These are phyloP conservation scores for Dioctria rufipes DNA, from an alignment of 2,888 invertebrate genomes.

Conservation along the genomic window DNA sequence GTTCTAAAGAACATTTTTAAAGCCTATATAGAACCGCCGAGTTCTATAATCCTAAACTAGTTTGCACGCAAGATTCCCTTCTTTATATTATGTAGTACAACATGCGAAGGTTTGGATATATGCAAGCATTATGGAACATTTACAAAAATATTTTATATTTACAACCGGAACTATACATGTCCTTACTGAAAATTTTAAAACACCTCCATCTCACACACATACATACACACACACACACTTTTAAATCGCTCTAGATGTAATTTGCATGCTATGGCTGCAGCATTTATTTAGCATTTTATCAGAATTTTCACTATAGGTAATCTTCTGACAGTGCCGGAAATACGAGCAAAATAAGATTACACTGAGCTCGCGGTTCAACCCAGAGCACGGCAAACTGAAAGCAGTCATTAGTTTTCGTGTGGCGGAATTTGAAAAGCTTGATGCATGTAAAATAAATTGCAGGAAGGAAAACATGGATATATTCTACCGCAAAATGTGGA, in stretches of 20 bases:
- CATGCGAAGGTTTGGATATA: no score
- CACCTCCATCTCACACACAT: no score
- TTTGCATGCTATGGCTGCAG: neutral
- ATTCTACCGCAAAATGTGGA: conserved; percentile 15
- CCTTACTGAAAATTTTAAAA: neutral
- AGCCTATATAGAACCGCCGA: no score
- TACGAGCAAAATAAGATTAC: conserved; percentile 6
- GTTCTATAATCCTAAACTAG: no score
- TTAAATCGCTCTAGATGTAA: neutral
- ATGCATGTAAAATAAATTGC: conserved; percentile 24
- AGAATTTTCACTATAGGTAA: neutral
- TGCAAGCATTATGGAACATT: no score
- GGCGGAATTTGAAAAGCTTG: conserved; percentile 15
- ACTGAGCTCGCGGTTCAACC: neutral
- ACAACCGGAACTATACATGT: no score
- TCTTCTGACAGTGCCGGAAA: conserved; percentile 5
- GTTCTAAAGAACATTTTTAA: no score
- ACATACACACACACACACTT: no score
- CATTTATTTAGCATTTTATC: conserved; percentile 10
- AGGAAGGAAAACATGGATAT: conserved; percentile 17
- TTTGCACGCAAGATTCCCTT: no score
- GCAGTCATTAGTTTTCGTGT: conserved; percentile 15
- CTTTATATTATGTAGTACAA: no score
- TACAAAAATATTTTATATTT: no score
- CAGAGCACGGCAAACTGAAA: neutral